Evolutionary conservation across 2,888 invertebrate species (phyloP).

Genomic region (Drosophila parthenogenetica): DNA sequence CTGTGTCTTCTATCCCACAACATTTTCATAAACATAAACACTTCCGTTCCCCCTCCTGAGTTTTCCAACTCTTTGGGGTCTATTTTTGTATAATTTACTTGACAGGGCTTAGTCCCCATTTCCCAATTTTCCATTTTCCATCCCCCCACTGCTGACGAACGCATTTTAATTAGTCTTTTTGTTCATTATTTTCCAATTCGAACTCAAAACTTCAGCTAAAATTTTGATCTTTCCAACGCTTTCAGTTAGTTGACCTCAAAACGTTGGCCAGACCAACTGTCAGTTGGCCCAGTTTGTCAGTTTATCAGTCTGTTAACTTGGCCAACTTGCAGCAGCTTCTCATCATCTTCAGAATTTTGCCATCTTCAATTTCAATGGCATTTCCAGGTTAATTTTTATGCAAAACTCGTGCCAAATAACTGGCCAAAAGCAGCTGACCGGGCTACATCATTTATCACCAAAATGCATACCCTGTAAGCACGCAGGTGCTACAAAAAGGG

Average conservation of each 20-base stretch:
- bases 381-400: slow-evolving; percentile 75
- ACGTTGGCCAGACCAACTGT: slow-evolving; percentile 26
- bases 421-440: slow-evolving; percentile 52
- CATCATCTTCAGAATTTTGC: slow-evolving; percentile 37
- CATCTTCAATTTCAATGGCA: slow-evolving; percentile 60
- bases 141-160: neutral
- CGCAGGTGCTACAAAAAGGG: neutral
- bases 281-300: slow-evolving; percentile 72
- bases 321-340: slow-evolving; percentile 21
- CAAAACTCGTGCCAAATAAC: slow-evolving; percentile 68
- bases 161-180: slow-evolving; percentile 16
- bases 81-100: slow-evolving; percentile 74
- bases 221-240: slow-evolving; percentile 54
- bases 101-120: slow-evolving; percentile 41
- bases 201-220: slow-evolving; percentile 22
- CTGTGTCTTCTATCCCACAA: slow-evolving; percentile 15
- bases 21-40: slow-evolving; percentile 67
- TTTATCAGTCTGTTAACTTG: slow-evolving; percentile 46
- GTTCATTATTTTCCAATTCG: slow-evolving; percentile 6
- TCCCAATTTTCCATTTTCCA: neutral
- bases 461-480: slow-evolving; percentile 30
- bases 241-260: slow-evolving; percentile 73
- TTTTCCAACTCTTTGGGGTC: slow-evolving; percentile 35
- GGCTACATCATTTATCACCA: slow-evolving; percentile 75
- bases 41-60: slow-evolving; percentile 58